These are phyloP conservation scores for Acanthurus tractus DNA, from an alignment of 2,797 vertebrate species.

Conservation along the genomic window DNA sequence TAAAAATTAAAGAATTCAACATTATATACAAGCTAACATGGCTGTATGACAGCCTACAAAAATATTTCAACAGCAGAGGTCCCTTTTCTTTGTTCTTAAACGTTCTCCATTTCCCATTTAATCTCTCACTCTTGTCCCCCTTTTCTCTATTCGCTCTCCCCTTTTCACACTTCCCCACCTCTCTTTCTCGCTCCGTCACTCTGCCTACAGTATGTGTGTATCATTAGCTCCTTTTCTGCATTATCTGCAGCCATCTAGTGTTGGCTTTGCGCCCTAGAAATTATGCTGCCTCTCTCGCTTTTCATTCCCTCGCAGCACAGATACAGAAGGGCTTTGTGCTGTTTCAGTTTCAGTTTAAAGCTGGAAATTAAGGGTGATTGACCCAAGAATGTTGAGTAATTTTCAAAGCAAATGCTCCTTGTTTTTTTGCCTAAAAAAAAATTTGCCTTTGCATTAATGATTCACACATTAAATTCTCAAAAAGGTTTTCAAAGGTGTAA, in stretches of 20 bases:
- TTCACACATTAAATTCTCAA: neutral
- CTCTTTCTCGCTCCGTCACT: constrained; percentile 47
- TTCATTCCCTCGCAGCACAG: constrained; percentile 48
- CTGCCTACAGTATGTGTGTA: constrained; percentile 72
- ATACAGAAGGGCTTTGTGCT: constrained; percentile 16
- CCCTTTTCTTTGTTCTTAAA: constrained; percentile 4
- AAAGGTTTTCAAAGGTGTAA: constrained; percentile 1
- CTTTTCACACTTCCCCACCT: constrained; percentile 24
- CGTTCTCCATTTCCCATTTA: constrained; percentile 27
- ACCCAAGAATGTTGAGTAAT: neutral
- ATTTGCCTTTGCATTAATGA: neutral
- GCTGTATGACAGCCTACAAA: neutral
- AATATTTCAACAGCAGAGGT: constrained; percentile 16
- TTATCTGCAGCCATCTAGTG: constrained; percentile 92
- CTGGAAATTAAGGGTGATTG: constrained; percentile 1
- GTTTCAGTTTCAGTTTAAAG: constrained; percentile 25
- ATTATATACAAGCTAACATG: constrained; percentile 1
- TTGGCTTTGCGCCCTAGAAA: constrained; percentile 86
- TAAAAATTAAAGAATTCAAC: constrained; percentile 7
- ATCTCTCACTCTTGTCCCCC: constrained; percentile 31
- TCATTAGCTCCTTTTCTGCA: constrained; percentile 86
- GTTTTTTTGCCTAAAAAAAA: neutral
- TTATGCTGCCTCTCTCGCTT: constrained; percentile 63
- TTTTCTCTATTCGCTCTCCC: constrained; percentile 27
- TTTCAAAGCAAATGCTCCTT: constrained; percentile 6